Evolutionary conservation across 2,797 vertebrate species (phyloP), one percentile per base, ranked within the genome.

Genomic region (Melanotaenia nigrans): DNA sequence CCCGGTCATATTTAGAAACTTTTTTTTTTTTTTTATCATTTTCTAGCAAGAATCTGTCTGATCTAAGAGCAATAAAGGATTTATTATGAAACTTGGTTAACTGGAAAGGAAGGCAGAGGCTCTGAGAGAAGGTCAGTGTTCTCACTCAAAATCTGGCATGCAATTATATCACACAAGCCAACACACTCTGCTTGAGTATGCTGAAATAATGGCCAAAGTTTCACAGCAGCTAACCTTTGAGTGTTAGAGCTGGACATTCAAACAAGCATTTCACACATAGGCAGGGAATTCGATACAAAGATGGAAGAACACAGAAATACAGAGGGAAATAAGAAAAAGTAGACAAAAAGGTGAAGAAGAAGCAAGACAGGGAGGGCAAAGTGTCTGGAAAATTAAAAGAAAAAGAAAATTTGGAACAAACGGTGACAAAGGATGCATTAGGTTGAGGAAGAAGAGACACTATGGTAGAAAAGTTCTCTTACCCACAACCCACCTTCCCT

Each of bases 51-150:
- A 59, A 54, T 35, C 58, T 78, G 12, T 79, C 60, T 73, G 61
- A 82, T 85, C 54, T 61, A 10, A 24, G 32, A 63, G 73, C 65
- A 74, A 71, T 68, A 69, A 75, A 75, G 57, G 71, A 82, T 87
- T 75, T 68, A 75, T 78, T 62, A 77, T 72, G 54, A 61, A 32
- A 68, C 32, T 65, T 79, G 49, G 54, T 69, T 81, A 85, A 79
- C 9, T 4, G 40, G 47, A 61, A 73, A 65, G 42, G 51, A 71
- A 81, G 58, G 62, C 55, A 74, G 74, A 68, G 22, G 65, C 70
- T 81, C 47, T n/a, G 59, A 60, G 71, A 82, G 78, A 90, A 89
- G 87, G 88, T 88, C 89, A 90, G 66, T 16, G 63, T 84, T 86
- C 63, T 86, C 84, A 85, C 74, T 87, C 76, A 76, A 71, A 84